phyloP scores from a whole-genome alignment of 1,140 invertebrate species.

The Rhynchophorus ferrugineus region DNA sequence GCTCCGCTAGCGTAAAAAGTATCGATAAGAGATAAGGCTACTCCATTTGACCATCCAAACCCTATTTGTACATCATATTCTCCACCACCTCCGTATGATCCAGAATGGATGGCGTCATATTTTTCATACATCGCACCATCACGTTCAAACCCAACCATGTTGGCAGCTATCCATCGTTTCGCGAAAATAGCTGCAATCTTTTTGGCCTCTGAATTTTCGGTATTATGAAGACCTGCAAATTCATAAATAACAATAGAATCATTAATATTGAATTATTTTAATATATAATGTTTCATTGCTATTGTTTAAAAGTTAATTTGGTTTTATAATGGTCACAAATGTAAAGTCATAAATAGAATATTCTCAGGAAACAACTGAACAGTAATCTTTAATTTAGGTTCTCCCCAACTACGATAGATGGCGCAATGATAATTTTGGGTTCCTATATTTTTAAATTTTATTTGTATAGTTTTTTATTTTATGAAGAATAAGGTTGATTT shows the following conservation, averaged over 20 bases:
- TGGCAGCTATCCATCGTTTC: conserved; percentile 64
- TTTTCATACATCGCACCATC: conserved; percentile 75
- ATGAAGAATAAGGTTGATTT: too few species aligned
- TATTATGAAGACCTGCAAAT: conserved; percentile 52
- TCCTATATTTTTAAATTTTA: too few species aligned
- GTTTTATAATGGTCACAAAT: conserved; percentile 38
- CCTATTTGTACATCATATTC: conserved; percentile 85
- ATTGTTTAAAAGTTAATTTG: background rate
- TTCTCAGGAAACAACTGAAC: too few species aligned
- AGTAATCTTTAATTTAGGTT: too few species aligned
- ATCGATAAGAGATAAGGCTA: conserved; percentile 39
- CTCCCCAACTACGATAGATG: too few species aligned
- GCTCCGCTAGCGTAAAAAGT: conserved; percentile 10
- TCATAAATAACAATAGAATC: background rate
- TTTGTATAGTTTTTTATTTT: too few species aligned
- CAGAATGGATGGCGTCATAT: conserved; percentile 66
- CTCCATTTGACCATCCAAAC: conserved; percentile 93
- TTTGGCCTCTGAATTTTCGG: conserved; percentile 52
- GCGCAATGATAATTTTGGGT: too few species aligned
- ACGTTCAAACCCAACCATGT: conserved; percentile 53
- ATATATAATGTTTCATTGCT: background rate
- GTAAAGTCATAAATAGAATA: too few species aligned
- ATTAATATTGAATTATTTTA: background rate
- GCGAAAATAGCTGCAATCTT: conserved; percentile 60
- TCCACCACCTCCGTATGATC: conserved; percentile 73